Base-by-base conservation (phyloP, 2,888 invertebrate species). In the Biston stratarius region DNA sequence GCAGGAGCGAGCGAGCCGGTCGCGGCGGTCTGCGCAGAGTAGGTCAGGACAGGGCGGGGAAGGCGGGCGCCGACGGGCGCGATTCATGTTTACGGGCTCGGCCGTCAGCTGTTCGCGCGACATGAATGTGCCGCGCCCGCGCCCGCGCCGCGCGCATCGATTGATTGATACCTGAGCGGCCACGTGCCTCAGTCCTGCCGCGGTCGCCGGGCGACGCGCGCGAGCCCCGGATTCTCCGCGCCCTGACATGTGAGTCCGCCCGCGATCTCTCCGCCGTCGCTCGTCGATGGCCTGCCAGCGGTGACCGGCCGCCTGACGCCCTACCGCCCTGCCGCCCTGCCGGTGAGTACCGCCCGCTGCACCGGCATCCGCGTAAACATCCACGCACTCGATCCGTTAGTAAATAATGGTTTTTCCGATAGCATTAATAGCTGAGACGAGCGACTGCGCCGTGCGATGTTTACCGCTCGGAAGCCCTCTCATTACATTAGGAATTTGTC, bases 81-180 rank as follows among this genome's bases (percentile, higher is more conserved):
- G 88, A 93, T 93, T 93, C 93, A 93, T 93, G 93, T 90, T 92
- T 92, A 92, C 91, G 86, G 85, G 83, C 82, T 85, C 85, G 86
- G 85, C 86, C 90, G 93, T 92, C 93, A 93, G 93, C 93, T 93
- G 93, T 92, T 93, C 87, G 80, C 87, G 81, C 83, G 84, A 82
- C 87, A 89, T 92, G 92, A 92, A 92, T 92, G 92, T 87, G 87
- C 83, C 88, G 89, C 89, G 89, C 90, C 83, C 88, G 89, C 89
- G 89, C 90, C 83, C 87, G 90, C 81, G 82, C 80, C 67, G 67
- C 72, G 80, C 86, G 82, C 91, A 91, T 91, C 91, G 91, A 92
- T 93, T 92, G 92, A 91, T 87, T 90, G 90, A 89, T 89, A 91
- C 89, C 88, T 88, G 85, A 82, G 83, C 78, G 75, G 77, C 82